Evolutionary conservation across 2,888 invertebrate genomes (phyloP).

Genomic region (Agrochola lychnidis): DNA sequence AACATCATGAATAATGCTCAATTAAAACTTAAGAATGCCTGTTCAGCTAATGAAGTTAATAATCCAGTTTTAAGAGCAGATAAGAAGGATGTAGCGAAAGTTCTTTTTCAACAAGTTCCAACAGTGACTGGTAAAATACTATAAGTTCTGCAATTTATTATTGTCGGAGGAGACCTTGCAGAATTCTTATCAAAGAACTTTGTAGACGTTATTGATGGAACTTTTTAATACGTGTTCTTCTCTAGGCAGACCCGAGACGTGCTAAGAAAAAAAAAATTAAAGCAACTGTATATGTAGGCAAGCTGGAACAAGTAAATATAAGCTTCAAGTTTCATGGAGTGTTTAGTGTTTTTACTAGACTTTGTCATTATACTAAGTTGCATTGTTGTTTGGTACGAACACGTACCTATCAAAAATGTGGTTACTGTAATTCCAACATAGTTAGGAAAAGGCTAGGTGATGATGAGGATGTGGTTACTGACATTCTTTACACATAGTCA

Average conservation of each 20-base stretch:
- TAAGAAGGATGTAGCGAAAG: constrained; percentile 59
- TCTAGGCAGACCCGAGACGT: constrained; percentile 21
- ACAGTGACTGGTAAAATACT: constrained; percentile 53
- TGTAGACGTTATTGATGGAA: constrained; percentile 61
- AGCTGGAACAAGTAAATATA: constrained; percentile 20
- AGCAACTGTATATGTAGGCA: constrained; percentile 6
- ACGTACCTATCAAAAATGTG: background rate
- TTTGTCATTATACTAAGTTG: background rate
- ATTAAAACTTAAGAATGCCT: constrained; percentile 71
- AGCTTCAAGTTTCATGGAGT: constrained; percentile 15
- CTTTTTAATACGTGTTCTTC: constrained; percentile 63
- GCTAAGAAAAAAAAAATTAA: constrained; percentile 33
- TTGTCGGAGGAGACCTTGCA: constrained; percentile 59
- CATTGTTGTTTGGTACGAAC: background rate
- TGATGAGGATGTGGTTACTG: too few species aligned
- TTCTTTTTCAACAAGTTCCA: constrained; percentile 62
- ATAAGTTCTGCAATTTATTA: constrained; percentile 67
- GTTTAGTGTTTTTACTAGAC: background rate
- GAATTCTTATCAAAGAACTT: constrained; percentile 63
- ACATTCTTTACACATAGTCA: background rate
- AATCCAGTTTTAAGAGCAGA: constrained; percentile 66
- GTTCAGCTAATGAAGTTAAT: constrained; percentile 70
- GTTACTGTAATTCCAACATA: background rate
- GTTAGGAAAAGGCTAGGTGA: background rate
- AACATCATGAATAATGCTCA: constrained; percentile 75